Evolutionary conservation across 2,797 vertebrate species (phyloP), one percentile per base, ranked within the genome.

Genomic region (Chelon auratus): DNA sequence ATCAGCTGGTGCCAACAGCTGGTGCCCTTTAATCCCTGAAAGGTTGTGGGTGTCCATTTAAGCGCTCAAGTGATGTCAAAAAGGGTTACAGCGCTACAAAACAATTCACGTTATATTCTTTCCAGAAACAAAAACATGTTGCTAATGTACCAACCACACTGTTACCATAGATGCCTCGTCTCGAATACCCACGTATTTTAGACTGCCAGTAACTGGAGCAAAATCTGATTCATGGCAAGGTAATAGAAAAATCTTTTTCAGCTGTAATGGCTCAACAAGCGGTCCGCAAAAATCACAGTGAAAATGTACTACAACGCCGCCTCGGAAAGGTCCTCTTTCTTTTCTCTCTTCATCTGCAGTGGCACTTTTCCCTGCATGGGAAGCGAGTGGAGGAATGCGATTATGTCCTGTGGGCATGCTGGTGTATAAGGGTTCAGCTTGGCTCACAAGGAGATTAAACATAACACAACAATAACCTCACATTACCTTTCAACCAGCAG

Each of bases 361-460:
- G 30, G 20, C 42, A n/a, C 70, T 60, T 67, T 47, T 22, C 9
- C 22, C 52, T 65, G 65, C 69, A 70, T 53, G 55, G n/a, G 48
- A 45, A 72, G 58, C 84, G 68, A 72, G 45, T 12, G 57, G 42
- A 87, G 42, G 82, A 91, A 84, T 84, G 80, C 68, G 76, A 40
- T 68, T 61, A 1, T 7, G 18, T 71, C 77, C 62, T 76, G 58
- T 45, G 66, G 68, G 48, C 67, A 75, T 77, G 76, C 71, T 77
- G 73, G 80, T 68, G 30, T 11, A 58, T 80, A 53, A 17, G 62
- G 74, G 78, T 62, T 78, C 12, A 7, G n/a, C 1, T 40, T 24
- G 15, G 30, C 18, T 77, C 43, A 42, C 45, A 59, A 30, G 30
- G 61, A 78, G 59, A 85, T 68, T 42, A 75, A 75, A 64, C 2